These are phyloP conservation scores for Ptychobarbus kaznakovi DNA, from an alignment of 2,797 vertebrate species.

Conservation along the genomic window DNA sequence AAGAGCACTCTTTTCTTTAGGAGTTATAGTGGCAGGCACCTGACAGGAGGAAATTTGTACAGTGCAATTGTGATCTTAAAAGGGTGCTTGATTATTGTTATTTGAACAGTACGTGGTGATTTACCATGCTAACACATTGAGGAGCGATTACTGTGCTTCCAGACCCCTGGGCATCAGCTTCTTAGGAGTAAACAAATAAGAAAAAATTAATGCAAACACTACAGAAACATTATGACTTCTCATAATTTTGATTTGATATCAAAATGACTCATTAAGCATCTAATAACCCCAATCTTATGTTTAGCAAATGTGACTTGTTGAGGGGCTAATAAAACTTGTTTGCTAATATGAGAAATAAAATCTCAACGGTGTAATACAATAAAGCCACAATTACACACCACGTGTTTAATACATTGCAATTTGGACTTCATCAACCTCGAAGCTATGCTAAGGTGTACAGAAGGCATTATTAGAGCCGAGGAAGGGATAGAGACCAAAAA, in stretches of 20 bases:
- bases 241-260: background rate
- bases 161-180: background rate
- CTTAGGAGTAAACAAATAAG: slow-evolving; percentile 29
- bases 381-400: background rate
- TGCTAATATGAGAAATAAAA: background rate
- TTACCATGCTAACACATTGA: background rate
- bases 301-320: background rate
- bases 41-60: slow-evolving; percentile 32
- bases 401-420: background rate
- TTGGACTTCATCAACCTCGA: background rate
- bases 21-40: slow-evolving; percentile 1
- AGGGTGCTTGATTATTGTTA: slow-evolving; percentile 33
- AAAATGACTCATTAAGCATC: background rate
- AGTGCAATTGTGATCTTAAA: slow-evolving; percentile 23
- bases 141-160: background rate
- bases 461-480: background rate
- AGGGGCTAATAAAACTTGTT: background rate
- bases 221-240: background rate
- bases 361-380: background rate
- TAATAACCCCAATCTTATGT: background rate
- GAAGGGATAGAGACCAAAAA: background rate
- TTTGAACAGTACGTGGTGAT: slow-evolving; percentile 19
- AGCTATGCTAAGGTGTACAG: background rate
- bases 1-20: background rate
- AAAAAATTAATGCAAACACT: background rate